Percentiles rank a stretch among this genome's conserved stretches.
phyloP scores from a whole-genome alignment of 2,113 vertebrate species.

The Cnemophilus loriae region DNA sequence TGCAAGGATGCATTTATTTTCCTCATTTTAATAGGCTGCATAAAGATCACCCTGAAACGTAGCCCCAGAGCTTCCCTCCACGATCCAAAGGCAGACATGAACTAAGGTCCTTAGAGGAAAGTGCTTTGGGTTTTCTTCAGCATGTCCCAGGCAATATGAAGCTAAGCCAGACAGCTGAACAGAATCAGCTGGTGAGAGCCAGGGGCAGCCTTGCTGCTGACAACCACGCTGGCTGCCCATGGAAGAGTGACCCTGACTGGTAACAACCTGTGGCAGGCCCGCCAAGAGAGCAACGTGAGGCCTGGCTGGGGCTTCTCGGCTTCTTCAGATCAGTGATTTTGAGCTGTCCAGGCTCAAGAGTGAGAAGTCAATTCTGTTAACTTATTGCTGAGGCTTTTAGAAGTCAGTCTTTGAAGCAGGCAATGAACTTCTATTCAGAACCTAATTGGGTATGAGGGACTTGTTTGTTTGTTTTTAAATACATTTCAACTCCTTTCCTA shows the following conservation, averaged over 20 bases:
- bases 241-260: fast-evolving
- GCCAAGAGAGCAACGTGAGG: fast-evolving
- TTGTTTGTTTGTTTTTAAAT: neutral
- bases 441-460: neutral
- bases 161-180: neutral
- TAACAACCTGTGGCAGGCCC: fast-evolving
- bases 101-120: neutral
- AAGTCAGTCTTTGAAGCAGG: neutral
- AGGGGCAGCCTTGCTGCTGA: neutral
- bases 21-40: neutral
- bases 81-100: neutral
- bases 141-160: neutral
- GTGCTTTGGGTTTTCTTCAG: neutral
- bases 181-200: neutral
- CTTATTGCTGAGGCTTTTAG: neutral
- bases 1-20: neutral
- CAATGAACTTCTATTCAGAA: neutral
- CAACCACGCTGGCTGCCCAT: neutral
- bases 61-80: neutral
- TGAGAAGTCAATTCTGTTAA: neutral
- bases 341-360: neutral
- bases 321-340: neutral
- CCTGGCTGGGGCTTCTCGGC: neutral
- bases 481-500: neutral
- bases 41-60: neutral